Percentiles rank a stretch among this genome's conserved stretches.
Conservation (phyloP, 2,113 vertebrate genomes). For the Cariama cristata region DNA sequence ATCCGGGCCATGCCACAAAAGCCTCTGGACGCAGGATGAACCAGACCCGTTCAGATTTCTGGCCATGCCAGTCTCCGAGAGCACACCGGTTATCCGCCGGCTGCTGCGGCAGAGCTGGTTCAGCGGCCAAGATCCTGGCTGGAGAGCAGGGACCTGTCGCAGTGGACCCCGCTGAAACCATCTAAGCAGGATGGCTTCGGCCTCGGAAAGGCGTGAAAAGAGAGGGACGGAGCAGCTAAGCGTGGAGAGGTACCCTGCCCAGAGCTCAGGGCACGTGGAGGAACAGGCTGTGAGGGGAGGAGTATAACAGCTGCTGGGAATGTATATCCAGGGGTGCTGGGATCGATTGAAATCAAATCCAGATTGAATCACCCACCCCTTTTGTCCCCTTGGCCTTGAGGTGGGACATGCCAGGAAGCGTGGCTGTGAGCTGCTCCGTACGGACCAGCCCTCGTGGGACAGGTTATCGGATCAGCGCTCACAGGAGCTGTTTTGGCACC, state of each 20-base stretch:
- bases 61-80: fast-evolving
- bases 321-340: background rate
- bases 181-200: background rate
- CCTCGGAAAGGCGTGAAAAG: fast-evolving
- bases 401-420: background rate
- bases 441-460: background rate
- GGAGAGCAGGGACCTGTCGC: background rate
- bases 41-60: background rate
- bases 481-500: fast-evolving
- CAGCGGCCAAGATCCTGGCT: background rate
- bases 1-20: background rate
- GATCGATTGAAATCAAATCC: fast-evolving
- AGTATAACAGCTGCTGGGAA: background rate
- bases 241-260: background rate
- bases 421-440: fast-evolving
- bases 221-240: background rate
- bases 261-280: background rate
- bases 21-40: background rate
- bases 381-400: background rate
- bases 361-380: fast-evolving
- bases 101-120: background rate
- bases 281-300: background rate
- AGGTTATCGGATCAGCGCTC: no score
- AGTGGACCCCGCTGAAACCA: no score
- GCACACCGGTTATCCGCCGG: background rate